Evolutionary conservation across 2,888 invertebrate genomes (phyloP), one percentile per base, ranked within the genome.

Genomic region (Cataglyphis cursor): DNA sequence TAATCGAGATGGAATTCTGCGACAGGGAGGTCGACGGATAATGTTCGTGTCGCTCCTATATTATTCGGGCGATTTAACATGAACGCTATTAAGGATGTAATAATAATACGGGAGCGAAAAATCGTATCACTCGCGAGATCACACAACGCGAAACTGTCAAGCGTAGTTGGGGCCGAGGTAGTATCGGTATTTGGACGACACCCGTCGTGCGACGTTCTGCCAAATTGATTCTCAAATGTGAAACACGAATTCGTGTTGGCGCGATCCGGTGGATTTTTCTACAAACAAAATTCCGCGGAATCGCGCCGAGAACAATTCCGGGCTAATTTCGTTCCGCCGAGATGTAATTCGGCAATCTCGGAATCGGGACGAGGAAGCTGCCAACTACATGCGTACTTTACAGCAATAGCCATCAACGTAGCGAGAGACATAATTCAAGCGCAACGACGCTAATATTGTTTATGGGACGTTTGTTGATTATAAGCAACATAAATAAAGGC

Each of bases 381-480:
- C 87, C 90, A 90, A 90, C 82, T 65, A 64, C n/a, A 51, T 3
- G 6, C 51, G 0, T n/a, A n/a, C 73, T 90, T 90, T 90, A 87
- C 72, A 64, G 61, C 85, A 76, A 68, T 75, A 83, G 82, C 84
- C 76, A 84, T 87, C 83, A 72, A 44, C 64, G 82, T 44, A 15
- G 64, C 35, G 72, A 8, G 75, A 48, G 65, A 64, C 76, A 89
- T 86, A 83, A 89, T 87, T 90, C 81, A 70, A 84, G 85, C 84
- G 87, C 84, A 87, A 84, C 83, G 83, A 86, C 62, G 74, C 75
- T 64, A 61, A 65, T 21, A 74, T 66, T 61, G 66, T 64, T 78
- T 76, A 73, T 41, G 21, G 48, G 31, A 51, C 31, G 48, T 80
- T 72, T 75, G 54, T 57, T 57, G 65, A 48, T 80, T 85, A 70